These are phyloP conservation scores for Cephus runcator DNA, from an alignment of 2,888 invertebrate species.

Conservation along the genomic window DNA sequence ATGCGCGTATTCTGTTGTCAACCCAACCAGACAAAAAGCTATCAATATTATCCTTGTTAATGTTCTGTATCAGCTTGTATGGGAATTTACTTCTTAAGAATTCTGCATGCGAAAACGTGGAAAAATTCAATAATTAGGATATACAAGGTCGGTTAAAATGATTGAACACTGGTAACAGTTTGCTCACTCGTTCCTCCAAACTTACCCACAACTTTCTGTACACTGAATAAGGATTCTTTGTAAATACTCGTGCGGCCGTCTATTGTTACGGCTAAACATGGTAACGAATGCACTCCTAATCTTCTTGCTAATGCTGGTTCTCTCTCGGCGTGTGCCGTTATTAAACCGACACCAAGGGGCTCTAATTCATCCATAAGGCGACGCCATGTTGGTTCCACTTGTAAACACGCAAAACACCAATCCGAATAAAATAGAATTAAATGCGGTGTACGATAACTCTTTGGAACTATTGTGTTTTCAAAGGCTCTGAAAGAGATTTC, in stretches of 20 bases:
- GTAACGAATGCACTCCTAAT: slow-evolving; percentile 83
- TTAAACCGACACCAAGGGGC: slow-evolving; percentile 84
- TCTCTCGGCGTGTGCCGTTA: slow-evolving; percentile 86
- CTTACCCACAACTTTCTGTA: slow-evolving; percentile 83
- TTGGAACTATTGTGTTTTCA: slow-evolving; percentile 86
- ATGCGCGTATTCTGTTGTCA: slow-evolving; percentile 90
- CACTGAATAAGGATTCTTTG: slow-evolving; percentile 82
- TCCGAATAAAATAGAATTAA: slow-evolving; percentile 92
- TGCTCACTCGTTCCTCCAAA: slow-evolving; percentile 21
- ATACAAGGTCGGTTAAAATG: neutral
- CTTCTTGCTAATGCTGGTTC: slow-evolving; percentile 82
- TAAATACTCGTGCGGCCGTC: slow-evolving; percentile 89
- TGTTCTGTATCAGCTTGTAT: slow-evolving; percentile 76
- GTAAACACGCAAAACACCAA: slow-evolving; percentile 93
- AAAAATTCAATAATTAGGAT: neutral
- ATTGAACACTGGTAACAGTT: neutral
- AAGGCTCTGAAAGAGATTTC: slow-evolving; percentile 75
- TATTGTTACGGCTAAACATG: slow-evolving; percentile 82
- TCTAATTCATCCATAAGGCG: slow-evolving; percentile 87
- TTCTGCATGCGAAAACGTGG: slow-evolving; percentile 67
- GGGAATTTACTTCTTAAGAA: slow-evolving; percentile 91
- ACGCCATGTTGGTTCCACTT: slow-evolving; percentile 87
- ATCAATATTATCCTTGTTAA: slow-evolving; percentile 80
- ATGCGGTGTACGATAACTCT: slow-evolving; percentile 84
- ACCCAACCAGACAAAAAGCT: slow-evolving; percentile 88